Evolutionary conservation across 2,113 vertebrate species (phyloP), one percentile per base, ranked within the genome.

Genomic region (Madoqua kirkii): DNA sequence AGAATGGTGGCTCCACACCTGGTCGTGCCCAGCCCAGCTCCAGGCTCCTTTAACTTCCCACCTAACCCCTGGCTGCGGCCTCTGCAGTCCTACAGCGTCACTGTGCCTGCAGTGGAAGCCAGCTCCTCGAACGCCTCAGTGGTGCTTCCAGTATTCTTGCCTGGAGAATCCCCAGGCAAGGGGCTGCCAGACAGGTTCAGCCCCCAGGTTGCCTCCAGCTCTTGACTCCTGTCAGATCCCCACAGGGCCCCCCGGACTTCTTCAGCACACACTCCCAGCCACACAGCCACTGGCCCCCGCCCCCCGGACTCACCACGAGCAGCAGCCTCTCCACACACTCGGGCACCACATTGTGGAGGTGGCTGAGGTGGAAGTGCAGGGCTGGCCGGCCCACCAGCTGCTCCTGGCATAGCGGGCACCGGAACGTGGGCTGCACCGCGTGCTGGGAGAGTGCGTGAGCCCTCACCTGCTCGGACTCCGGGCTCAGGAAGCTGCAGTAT

Each of bases 281-380:
- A 54, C 45, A 29, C 12, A 43, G 64, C 54, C 43, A n/a, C 62
- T 71, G 52, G 57, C 50, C 36, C 40, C 52, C 1, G 5, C 4
- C 12, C 13, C 29, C 33, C 27, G 2, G 17, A 97, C 98, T 98
- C 96, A 99, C 98, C 98, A 98, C 98, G 2, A 98, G 98, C 59
- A 99, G 95, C 81, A 99, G 97, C 86, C 98, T 98, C 78, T 98
- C 98, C 40, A 99, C 98, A 12, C 98, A 99, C 76, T 98, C 98
- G 0, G 98, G 98, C 29, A 98, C 98, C 84, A 99, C 98, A 0
- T 98, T 99, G 96, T 99, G 98, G 15, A 98, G 95, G 89, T 98
- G 98, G 93, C 98, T 98, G 36, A 99, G 98, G 87, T 99, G 98
- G 89, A 97, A 97, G 50, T 98, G 98, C 81, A 99, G 98, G 85